Evolutionary conservation across 2,797 vertebrate species (phyloP).

Genomic region (Acipenser oxyrinchus): DNA sequence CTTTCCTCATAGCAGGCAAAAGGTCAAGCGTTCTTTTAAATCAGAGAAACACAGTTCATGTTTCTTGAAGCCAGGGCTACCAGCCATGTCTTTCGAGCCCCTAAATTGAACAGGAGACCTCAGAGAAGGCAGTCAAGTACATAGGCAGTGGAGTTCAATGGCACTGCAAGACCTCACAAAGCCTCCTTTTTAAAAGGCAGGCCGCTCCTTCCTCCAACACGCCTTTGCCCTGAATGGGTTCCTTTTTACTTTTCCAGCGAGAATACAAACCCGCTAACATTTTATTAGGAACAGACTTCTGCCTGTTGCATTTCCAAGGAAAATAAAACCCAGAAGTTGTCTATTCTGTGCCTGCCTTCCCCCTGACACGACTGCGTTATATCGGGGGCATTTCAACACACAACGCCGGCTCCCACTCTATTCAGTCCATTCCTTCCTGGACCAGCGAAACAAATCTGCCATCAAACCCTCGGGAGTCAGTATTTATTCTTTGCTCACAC

Average conservation of each 20-base stretch:
- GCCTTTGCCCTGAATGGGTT: background rate
- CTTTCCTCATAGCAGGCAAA: no score
- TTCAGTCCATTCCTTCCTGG: no score
- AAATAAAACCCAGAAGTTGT: constrained; percentile 36
- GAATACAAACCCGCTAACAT: constrained; percentile 50
- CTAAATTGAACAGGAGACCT: background rate
- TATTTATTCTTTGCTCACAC: background rate
- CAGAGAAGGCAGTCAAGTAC: background rate
- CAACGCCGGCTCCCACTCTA: background rate
- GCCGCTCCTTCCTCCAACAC: constrained; percentile 7
- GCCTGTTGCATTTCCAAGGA: constrained; percentile 57
- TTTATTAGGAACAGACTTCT: constrained; percentile 66
- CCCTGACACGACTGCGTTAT: constrained; percentile 15
- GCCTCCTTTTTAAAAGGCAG: constrained; percentile 6
- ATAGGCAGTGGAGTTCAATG: background rate
- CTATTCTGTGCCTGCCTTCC: constrained; percentile 46
- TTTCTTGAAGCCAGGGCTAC: background rate
- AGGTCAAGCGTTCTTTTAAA: no score
- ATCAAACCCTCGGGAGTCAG: background rate
- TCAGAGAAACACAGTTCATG: no score
- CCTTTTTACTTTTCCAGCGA: constrained; percentile 5
- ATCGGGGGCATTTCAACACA: background rate
- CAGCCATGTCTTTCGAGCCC: background rate
- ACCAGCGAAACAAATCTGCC: background rate
- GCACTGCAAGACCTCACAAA: constrained; percentile 5